Evolutionary conservation across 2,113 vertebrate species (phyloP).

Genomic region (Calyptommatus sinebrachiatus): DNA sequence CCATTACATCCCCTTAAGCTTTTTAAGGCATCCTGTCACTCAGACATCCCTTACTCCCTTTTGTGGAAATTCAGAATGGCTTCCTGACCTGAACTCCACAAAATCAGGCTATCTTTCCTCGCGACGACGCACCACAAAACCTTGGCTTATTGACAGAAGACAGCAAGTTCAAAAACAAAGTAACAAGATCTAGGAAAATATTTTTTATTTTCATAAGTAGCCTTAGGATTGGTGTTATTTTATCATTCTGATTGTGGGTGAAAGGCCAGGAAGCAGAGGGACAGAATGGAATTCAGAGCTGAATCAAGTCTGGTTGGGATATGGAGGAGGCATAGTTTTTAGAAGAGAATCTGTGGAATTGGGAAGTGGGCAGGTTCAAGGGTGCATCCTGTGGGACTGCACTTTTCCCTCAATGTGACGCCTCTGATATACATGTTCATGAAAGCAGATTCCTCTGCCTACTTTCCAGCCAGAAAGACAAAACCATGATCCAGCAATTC

Average conservation of each 20-base stretch:
- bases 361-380: constrained; percentile 59
- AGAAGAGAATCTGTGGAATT: constrained; percentile 58
- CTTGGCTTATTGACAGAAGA: constrained; percentile 2
- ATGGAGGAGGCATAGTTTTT: constrained; percentile 32
- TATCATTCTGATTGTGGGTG: constrained; percentile 55
- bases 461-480: constrained; percentile 40
- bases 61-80: constrained; percentile 34
- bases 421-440: constrained; percentile 50
- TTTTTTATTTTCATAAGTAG: constrained; percentile 52
- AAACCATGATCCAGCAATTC: constrained; percentile 23
- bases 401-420: constrained; percentile 55
- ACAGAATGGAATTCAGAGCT: constrained; percentile 59
- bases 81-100: constrained; percentile 24
- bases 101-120: constrained; percentile 29
- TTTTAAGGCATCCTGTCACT: background rate
- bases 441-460: constrained; percentile 47
- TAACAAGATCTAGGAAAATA: constrained; percentile 40
- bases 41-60: background rate
- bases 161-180: constrained; percentile 17
- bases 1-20: background rate
- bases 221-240: background rate
- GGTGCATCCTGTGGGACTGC: constrained; percentile 62
- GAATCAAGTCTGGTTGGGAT: constrained; percentile 56
- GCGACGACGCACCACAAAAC: constrained; percentile 22
- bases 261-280: constrained; percentile 70